Evolutionary conservation across 2,113 vertebrate species (phyloP), one percentile per base, ranked within the genome.

Genomic region (Pica pica): DNA sequence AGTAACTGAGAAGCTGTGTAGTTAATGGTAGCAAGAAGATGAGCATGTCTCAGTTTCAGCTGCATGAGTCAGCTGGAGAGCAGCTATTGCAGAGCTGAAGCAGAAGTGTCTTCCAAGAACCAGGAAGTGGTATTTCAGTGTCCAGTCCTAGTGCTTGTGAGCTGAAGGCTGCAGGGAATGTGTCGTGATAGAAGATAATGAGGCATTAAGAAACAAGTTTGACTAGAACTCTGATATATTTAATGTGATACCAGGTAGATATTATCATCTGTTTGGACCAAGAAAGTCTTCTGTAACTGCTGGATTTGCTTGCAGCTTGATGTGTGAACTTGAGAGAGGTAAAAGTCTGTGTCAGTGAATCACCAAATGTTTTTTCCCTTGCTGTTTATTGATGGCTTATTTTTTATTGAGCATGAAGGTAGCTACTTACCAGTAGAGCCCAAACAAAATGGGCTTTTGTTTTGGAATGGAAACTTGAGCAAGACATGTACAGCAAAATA

Each of bases 231-330:
- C 30, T 69, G 61, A 61, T 89, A 18, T 7, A 42, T 87, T 91
- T 81, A 76, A 61, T 55, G 2, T 65, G 28, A 37, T 69, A 41
- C 9, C 50, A 65, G 20, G 63, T 53, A 44, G 67, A 27, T 88
- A 5, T 0, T 63, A 3, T 46, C 8, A 42, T 84, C 27, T 35
- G 0, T 69, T 35, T 73, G 20, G 23, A 28, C 9, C 10, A 65
- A 57, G 46, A 31, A 11, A 16, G 17, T 46, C 16, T 42, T 55
- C 42, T 65, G 55, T 53, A 90, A 42, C 18, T 33, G 42, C 27
- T 87, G 76, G 22, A 56, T 83, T 92, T 86, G 16, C 46, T 35
- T 73, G 61, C 28, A 28, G 24, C 49, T 83, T 2, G 1, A 1
- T 49, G n/a, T 9, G 8, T 89, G 60, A 81, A 42, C 9, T 1